Conservation (phyloP, 2,888 invertebrate genomes). For the Druceiella hillmani region DNA sequence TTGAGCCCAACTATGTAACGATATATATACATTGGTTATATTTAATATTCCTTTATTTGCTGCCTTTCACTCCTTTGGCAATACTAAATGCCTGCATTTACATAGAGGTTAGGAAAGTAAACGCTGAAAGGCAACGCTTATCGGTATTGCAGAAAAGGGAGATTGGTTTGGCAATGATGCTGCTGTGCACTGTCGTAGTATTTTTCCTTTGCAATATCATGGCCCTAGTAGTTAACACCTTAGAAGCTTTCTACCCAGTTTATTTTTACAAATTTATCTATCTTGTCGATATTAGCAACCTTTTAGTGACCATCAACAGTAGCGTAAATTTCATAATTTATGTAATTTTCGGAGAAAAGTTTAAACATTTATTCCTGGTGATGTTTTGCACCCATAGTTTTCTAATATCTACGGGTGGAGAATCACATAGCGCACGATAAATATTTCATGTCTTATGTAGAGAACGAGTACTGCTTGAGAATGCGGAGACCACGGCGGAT, state of each 20-base stretch:
- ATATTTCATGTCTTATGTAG: no score
- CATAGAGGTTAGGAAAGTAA: conserved; percentile 71
- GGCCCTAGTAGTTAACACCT: conserved; percentile 67
- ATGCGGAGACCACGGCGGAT: no score
- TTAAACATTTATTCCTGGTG: conserved; percentile 67
- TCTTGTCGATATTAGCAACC: conserved; percentile 65
- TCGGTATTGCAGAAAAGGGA: conserved; percentile 79
- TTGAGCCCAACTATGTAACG: conserved; percentile 60
- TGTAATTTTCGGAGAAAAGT: conserved; percentile 88
- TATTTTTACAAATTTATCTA: conserved; percentile 55
- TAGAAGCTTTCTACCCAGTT: conserved; percentile 66
- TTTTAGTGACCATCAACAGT: conserved; percentile 84
- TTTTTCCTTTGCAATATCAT: conserved; percentile 79
- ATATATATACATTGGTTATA: conserved; percentile 85
- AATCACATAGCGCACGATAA: no score
- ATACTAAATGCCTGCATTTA: conserved; percentile 79
- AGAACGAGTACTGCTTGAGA: no score
- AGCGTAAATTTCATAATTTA: conserved; percentile 90
- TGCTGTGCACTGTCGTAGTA: conserved; percentile 78
- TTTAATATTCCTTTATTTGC: conserved; percentile 76
- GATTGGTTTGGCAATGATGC: conserved; percentile 82
- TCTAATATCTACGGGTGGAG: conserved; percentile 40
- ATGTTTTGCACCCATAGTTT: conserved; percentile 56
- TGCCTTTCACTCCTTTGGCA: conserved; percentile 75
- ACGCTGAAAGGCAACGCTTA: conserved; percentile 72